Evolutionary conservation across 2,113 vertebrate species (phyloP).

Genomic region (Casuarius casuarius): DNA sequence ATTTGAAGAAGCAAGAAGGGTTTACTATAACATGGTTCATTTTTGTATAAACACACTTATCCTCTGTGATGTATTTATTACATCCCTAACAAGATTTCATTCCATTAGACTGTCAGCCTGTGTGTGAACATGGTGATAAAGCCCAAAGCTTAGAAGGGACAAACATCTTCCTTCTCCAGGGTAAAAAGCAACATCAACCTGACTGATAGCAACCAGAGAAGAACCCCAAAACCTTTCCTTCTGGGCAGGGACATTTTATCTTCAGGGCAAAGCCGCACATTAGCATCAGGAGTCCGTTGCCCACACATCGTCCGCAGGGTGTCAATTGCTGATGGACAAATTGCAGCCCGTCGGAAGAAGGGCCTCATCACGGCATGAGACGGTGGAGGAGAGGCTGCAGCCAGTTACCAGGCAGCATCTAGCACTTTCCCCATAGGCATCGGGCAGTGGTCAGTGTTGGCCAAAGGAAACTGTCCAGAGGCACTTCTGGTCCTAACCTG

Average conservation of each 20-base stretch:
- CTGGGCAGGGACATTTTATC: neutral
- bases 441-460: rapidly evolving
- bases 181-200: neutral
- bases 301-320: rapidly evolving
- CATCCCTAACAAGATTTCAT: neutral
- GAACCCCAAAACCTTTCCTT: neutral
- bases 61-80: neutral
- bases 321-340: neutral
- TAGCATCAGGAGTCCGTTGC: neutral
- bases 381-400: rapidly evolving
- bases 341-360: neutral
- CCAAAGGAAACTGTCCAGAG: neutral
- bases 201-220: neutral
- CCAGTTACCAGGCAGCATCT: neutral
- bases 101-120: neutral
- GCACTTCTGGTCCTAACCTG: neutral
- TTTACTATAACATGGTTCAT: neutral
- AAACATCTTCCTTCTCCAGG: neutral
- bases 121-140: neutral
- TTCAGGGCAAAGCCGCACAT: neutral
- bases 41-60: neutral
- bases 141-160: neutral
- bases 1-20: neutral
- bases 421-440: rapidly evolving
- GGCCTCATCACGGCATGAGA: rapidly evolving